Evolutionary conservation across 2,113 vertebrate species (phyloP).

Genomic region (Jaculus jaculus): DNA sequence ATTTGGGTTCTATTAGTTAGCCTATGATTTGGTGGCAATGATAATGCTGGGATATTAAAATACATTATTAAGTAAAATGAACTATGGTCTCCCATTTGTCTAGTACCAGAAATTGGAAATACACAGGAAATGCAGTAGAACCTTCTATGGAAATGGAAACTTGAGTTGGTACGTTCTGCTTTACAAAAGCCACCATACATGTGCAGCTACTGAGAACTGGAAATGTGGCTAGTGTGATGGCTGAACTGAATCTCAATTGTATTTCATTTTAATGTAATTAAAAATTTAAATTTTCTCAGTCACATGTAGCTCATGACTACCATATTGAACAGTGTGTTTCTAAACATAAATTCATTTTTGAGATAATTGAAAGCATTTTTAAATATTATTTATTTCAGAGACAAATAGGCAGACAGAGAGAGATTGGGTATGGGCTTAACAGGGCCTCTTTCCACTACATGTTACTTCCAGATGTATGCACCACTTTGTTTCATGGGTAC

Average conservation of each 20-base stretch:
- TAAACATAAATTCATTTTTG: conserved; percentile 10
- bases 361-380: not conserved
- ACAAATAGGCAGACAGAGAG: no score
- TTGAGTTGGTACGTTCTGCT: not conserved
- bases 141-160: not conserved
- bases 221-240: not conserved
- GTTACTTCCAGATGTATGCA: no score
- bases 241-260: not conserved
- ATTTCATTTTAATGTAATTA: conserved; percentile 32
- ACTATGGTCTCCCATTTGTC: not conserved
- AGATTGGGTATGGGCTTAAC: no score
- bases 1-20: not conserved
- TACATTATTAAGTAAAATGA: not conserved
- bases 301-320: not conserved
- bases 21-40: not conserved
- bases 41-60: not conserved
- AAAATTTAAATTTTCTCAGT: conserved; percentile 18
- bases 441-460: no score
- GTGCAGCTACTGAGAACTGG: not conserved
- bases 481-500: no score
- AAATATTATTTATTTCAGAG: not conserved
- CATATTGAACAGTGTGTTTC: not conserved
- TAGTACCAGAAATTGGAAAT: not conserved
- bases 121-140: not conserved
- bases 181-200: not conserved